Percentiles rank a stretch among this genome's conserved stretches.
These are phyloP conservation scores for Poeciliopsis retropinna DNA, from an alignment of 2,113 vertebrate species.

Conservation along the genomic window DNA sequence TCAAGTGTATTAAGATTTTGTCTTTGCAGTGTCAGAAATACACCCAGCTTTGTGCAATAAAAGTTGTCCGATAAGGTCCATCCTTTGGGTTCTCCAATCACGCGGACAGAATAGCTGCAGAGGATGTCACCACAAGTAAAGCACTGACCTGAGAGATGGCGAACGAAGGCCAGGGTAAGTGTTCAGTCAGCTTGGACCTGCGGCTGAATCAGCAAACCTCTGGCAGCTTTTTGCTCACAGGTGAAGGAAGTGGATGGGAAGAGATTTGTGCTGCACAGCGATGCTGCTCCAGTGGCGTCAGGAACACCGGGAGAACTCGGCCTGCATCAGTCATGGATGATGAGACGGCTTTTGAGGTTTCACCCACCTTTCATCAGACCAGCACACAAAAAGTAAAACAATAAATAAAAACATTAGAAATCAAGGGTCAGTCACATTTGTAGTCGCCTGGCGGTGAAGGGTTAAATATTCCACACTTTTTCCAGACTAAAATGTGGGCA, in stretches of 20 bases:
- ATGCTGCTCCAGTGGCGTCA: background rate
- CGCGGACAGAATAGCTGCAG: background rate
- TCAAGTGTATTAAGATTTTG: too few relatives aligned
- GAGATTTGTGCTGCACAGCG: background rate
- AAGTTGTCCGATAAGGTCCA: background rate
- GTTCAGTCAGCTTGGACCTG: background rate
- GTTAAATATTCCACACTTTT: too few relatives aligned
- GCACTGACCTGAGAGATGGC: background rate
- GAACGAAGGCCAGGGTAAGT: background rate
- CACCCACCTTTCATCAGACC: too few relatives aligned
- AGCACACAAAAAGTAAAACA: too few relatives aligned
- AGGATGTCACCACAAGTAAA: background rate
- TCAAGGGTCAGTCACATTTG: too few relatives aligned
- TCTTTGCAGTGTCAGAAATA: background rate
- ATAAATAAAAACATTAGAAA: too few relatives aligned
- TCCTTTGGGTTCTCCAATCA: background rate
- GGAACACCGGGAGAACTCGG: background rate
- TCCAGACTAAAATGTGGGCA: too few relatives aligned
- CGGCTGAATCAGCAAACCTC: background rate
- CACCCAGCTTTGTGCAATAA: background rate
- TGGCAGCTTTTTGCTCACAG: background rate
- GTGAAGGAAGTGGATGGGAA: background rate
- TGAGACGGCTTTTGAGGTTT: background rate
- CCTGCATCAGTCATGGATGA: background rate
- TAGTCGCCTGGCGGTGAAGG: too few relatives aligned